Evolutionary conservation across 2,113 vertebrate species (phyloP), one percentile per base, ranked within the genome.

Genomic region (Pachypanchax playfairii): DNA sequence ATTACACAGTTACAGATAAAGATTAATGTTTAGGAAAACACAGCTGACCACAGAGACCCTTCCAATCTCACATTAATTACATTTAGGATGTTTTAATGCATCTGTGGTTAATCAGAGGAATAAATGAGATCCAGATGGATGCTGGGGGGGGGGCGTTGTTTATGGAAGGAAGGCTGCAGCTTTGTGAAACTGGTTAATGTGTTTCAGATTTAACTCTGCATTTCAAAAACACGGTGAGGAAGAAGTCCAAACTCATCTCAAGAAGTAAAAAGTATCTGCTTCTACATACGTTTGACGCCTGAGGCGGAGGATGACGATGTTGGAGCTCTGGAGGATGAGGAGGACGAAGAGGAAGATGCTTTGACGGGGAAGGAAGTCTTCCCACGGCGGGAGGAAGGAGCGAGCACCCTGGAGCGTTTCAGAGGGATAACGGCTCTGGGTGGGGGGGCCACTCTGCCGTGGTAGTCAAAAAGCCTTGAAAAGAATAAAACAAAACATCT

Each of bases 401-500:
- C 93, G 2, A 95, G 69, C 49, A 98, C 93, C 69, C 96, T 89
- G 52, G 96, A 97, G 50, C 97, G 96, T 67, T 99, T 99, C 69
- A 98, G 72, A 0, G 96, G 97, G 70, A 99, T 95, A 39, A 96
- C 95, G 0, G 96, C 94, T 3, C 96, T 92, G 7, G 97, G 96
- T 12, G 97, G 96, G 4, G 96, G 95, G 0, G 97, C 95, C 36
- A 97, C 94, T 38, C 96, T 94, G 29, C 95, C 92, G 0, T 97
- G 96, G 89, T 98, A 98, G 80, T 99, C 97, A 77, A 98, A 98
- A 79, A 99, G 92, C 93, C 97, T 99, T 43, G 14, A 70, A 75
- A 79, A 42, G 83, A 77, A 59, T 83, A 65, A 83, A 66, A 65
- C 39, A 42, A 25, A 24, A 65, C 22, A 56, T 77, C 36, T 65